phyloP scores from a whole-genome alignment of 2,113 vertebrate genomes.

The Ptilonorhynchus violaceus region DNA sequence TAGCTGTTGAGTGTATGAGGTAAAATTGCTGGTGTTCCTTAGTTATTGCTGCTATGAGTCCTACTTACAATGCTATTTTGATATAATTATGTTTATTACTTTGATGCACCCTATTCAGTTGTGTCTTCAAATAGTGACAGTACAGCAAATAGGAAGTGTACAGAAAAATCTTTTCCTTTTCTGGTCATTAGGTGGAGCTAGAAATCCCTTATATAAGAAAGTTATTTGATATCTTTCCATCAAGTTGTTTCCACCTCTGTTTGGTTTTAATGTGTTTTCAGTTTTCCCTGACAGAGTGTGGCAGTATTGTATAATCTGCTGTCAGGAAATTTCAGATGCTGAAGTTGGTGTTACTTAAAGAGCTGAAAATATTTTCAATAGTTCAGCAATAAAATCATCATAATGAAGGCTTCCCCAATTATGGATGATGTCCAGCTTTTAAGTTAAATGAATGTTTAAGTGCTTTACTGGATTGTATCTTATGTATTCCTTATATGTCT shows the following conservation, averaged over 20 bases:
- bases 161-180: background rate
- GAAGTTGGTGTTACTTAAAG: background rate
- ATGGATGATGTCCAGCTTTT: background rate
- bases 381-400: background rate
- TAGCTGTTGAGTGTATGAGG: background rate
- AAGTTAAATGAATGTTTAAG: background rate
- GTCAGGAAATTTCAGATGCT: background rate
- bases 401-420: background rate
- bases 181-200: constrained; percentile 35
- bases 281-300: background rate
- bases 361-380: background rate
- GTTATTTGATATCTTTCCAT: background rate
- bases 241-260: background rate
- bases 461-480: background rate
- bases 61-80: background rate
- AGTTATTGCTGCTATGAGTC: background rate
- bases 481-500: background rate
- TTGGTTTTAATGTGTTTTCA: background rate
- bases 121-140: background rate
- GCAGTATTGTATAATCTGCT: background rate
- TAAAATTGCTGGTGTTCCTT: background rate
- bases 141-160: fast-evolving
- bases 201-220: background rate
- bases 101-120: background rate
- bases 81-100: background rate